A percentile compares a stretch with the other conserved stretches of the same genome.
Evolutionary conservation across 1,140 invertebrate genomes (phyloP).

Genomic region (Lepidurus arcticus): DNA sequence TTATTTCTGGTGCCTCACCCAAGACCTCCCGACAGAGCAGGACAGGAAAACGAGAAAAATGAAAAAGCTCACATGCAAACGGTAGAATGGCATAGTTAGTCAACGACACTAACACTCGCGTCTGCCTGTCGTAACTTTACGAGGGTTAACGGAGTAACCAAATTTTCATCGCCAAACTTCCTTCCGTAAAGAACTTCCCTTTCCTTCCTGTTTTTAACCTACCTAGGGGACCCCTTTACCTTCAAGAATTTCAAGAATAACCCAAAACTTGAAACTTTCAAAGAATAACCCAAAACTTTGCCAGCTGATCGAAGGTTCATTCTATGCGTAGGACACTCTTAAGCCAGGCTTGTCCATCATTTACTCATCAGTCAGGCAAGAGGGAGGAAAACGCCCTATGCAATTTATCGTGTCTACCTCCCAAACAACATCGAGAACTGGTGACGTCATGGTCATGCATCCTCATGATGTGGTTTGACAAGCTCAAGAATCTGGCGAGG

Average conservation of each 20-base stretch:
- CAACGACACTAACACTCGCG: neutral
- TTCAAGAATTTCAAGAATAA: too few relatives aligned
- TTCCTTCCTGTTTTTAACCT: constrained; percentile 1
- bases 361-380: neutral
- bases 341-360: neutral
- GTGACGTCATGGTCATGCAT: neutral
- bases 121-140: neutral
- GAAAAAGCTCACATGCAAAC: neutral
- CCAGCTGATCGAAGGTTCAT: neutral
- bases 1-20: constrained; percentile 4
- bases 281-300: too few relatives aligned
- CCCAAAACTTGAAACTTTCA: too few relatives aligned
- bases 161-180: neutral
- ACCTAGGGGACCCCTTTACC: neutral
- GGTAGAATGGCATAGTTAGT: neutral
- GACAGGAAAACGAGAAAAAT: neutral
- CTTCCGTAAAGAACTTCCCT: neutral
- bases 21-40: constrained; percentile 14
- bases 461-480: neutral
- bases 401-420: constrained; percentile 6
- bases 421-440: neutral
- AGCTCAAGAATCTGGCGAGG: constrained; percentile 1
- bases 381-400: neutral
- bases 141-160: neutral
- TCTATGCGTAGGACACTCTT: neutral